Evolutionary conservation across 2,888 invertebrate species (phyloP), one percentile per base, ranked within the genome.

Genomic region (Erebia ligea): DNA sequence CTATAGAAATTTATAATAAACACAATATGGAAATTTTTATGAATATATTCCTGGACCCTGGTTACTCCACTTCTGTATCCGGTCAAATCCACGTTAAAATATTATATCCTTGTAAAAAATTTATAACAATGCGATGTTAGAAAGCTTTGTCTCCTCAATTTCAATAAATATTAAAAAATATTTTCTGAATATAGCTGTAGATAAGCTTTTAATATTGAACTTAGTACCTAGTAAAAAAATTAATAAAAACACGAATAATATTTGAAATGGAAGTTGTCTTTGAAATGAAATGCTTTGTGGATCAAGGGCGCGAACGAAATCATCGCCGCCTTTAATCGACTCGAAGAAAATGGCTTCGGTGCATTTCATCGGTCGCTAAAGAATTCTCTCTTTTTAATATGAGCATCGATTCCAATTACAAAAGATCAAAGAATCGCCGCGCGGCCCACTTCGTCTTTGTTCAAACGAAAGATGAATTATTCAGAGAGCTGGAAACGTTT

Each of bases 351-450:
- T 90, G 90, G 90, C 90, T 89, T 88, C 87, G 89, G 84, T 92
- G 92, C 91, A 92, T 91, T 91, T 91, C 89, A 89, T 90, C 89
- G 88, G 87, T 85, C 81, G 85, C 82, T 84, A 86, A 88, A 87
- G 89, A 89, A 89, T 88, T 90, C 91, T 87, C 86, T 91, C 91
- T 91, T 92, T 93, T 92, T 92, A 93, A 92, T 92, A 92, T 91
- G 92, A 92, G 92, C 93, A 93, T 93, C 93, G 93, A 93, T 93
- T 93, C 91, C 92, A 93, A 93, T 93, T 93, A 93, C 93, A 93
- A 93, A 93, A 93, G 93, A 93, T 93, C 93, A 93, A 93, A 93
- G 93, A 92, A 92, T 93, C 91, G 92, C 90, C 92, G 90, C 88
- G 88, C 91, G 90, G 91, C 92, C 92, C 92, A 80, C 80, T 92